A percentile compares a stretch with the other conserved stretches of the same genome.
phyloP scores from a whole-genome alignment of 2,888 invertebrate species.

The Spodoptera exigua region DNA sequence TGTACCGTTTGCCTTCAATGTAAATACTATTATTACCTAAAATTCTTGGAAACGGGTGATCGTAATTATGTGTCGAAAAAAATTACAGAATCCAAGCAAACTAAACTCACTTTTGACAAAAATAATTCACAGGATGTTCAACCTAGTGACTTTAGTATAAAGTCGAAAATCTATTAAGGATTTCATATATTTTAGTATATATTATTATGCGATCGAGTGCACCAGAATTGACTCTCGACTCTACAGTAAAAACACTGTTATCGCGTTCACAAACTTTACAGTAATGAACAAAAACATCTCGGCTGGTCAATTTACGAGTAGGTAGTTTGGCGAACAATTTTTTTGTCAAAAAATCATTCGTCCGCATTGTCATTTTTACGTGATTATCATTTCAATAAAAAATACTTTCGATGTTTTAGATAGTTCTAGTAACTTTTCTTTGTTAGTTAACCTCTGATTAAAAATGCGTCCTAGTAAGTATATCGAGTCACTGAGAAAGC shows the following conservation, averaged over 20 bases:
- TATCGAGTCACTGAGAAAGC: too few relatives aligned
- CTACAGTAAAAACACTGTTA: slow-evolving; percentile 47
- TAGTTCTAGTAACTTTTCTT: slow-evolving; percentile 15
- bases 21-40: slow-evolving; percentile 40
- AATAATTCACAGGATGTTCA: too few relatives aligned
- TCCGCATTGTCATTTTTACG: slow-evolving; percentile 40
- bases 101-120: too few relatives aligned
- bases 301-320: slow-evolving; percentile 45
- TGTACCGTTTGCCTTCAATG: slow-evolving; percentile 36
- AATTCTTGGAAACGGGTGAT: slow-evolving; percentile 46
- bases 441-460: background rate
- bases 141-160: too few relatives aligned
- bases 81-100: background rate
- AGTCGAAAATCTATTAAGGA: too few relatives aligned
- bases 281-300: slow-evolving; percentile 56
- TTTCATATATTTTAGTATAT: too few relatives aligned
- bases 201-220: slow-evolving; percentile 8
- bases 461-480: too few relatives aligned
- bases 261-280: slow-evolving; percentile 18
- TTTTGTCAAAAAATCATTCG: slow-evolving; percentile 58
- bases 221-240: slow-evolving; percentile 38
- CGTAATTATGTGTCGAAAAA: slow-evolving; percentile 48
- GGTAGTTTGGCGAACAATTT: slow-evolving; percentile 16
- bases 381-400: slow-evolving; percentile 33
- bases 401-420: slow-evolving; percentile 9